phyloP scores from a whole-genome alignment of 2,113 vertebrate species.

The Thunnus maccoyii region DNA sequence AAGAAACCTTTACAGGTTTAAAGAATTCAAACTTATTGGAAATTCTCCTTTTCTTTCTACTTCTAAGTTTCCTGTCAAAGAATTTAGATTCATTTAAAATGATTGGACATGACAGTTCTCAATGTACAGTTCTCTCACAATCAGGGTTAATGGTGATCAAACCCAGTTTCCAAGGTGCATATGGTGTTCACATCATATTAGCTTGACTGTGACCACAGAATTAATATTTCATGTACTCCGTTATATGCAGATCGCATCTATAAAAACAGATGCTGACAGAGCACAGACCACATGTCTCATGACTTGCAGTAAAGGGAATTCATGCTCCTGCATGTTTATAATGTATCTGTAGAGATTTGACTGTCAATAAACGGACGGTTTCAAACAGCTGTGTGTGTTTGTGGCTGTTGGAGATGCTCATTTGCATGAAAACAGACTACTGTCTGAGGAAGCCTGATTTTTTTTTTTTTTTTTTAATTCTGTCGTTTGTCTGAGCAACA shows the following conservation, averaged over 20 bases:
- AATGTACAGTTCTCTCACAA: background rate
- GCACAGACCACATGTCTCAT: background rate
- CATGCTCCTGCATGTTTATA: slow-evolving; percentile 24
- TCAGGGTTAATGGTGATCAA: background rate
- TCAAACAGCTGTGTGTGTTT: background rate
- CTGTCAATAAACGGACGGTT: slow-evolving; percentile 53
- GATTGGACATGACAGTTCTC: background rate
- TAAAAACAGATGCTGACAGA: background rate
- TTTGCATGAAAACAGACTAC: too few relatives aligned
- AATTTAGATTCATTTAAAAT: background rate
- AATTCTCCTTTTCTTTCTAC: too few relatives aligned
- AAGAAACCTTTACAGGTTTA: background rate
- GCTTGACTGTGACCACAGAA: background rate
- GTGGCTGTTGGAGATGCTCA: background rate
- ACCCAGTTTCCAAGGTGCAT: background rate
- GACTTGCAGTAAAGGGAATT: slow-evolving; percentile 50
- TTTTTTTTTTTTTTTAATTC: too few relatives aligned
- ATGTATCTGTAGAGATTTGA: background rate
- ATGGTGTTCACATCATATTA: background rate
- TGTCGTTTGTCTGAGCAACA: too few relatives aligned
- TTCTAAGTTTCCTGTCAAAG: background rate
- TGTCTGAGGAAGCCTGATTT: too few relatives aligned
- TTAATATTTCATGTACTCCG: background rate
- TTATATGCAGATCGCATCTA: background rate
- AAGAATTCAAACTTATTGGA: background rate